Evolutionary conservation across 2,888 invertebrate species (phyloP), one percentile per base, ranked within the genome.

Genomic region (Pocota personata): DNA sequence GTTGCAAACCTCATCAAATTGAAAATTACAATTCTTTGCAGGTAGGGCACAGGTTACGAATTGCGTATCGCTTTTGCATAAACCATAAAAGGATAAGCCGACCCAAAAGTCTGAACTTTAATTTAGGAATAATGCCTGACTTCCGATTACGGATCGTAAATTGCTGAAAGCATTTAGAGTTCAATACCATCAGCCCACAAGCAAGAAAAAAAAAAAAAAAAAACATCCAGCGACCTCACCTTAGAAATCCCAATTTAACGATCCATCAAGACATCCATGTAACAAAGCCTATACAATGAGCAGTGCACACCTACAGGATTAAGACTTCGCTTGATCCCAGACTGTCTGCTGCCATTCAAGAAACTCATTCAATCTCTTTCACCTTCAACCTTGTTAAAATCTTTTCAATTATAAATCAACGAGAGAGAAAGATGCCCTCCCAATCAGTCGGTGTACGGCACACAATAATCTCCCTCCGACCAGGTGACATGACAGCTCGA

Each of bases 341-440:
- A 10, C 35, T 40, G 58, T 10, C 27, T 50, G 32, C 35, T 14
- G 40, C 43, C 37, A 60, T 50, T 55, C 60, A 48, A 57, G 14
- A 57, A 40, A 52, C 35, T 37, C 62, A 67, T 78, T 79, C 69
- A 76, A 73, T 52, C 57, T 80, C 77, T 69, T 67, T 87, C 87
- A 87, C 87, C 82, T 87, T 87, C 82, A 87, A 87, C 87, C 87
- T 87, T 82, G 87, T 87, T 87, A 87, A 87, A 78, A 78, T 64
- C 82, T 87, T 87, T 87, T 87, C 87, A 87, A 82, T 87, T 87
- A 87, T 87, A 82, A 78, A 82, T 82, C 87, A 87, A 82, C 71
- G 76, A 86, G 80, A 58, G 64, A 37, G 55, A 71, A 67, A 60
- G 66, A 77, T 55, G 50, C 66, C 30, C 72, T 72, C 67, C 72